Evolutionary conservation across 2,113 vertebrate genomes (phyloP), one percentile per base, ranked within the genome.

Genomic region (Pangasianodon gigas): DNA sequence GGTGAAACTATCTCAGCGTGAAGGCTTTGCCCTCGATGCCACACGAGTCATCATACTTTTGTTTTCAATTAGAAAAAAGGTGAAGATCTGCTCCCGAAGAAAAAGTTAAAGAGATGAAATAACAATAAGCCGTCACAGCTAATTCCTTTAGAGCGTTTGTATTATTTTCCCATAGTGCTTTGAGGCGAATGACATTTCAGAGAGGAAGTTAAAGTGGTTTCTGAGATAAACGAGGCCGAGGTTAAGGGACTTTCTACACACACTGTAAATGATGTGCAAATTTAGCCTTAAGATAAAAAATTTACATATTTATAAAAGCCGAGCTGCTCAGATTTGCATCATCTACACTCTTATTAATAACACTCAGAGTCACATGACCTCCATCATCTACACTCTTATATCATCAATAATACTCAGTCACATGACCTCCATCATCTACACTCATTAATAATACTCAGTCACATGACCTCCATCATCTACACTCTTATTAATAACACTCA

Each of bases 11-110:
- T 21, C 37, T 24, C 4, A 37, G 71, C 9, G 6, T 75, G 74
- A 46, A 9, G 9, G 21, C 21, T 46, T 46, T 46, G 41, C 46
- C 6, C 21, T 77, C 74, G 3, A 9, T 21, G 1, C 74, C 41
- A 41, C 16, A 41, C 32, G 16, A 74, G 14, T 77, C 71, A 8
- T 44, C 21, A 32, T 62, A 32, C n/a, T 58, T 62, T 29, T 87
- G 58, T 32, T 84, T 89, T 32, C 26, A 44, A 69, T 86, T 74
- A 48, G 21, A 82, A 77, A 44, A 90, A 88, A 19, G 24, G 2
- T 32, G 6, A 37, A 21, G 0, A 6, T 86, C 19, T 54, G 90
- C 75, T n/a, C 13, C 5, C 13, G 71, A 14, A 41, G 21, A 88
- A 71, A 56, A 24, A 69, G 24, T 32, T n/a, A 44, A 48, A 88